These are phyloP conservation scores for Apis dorsata DNA, from an alignment of 1,140 invertebrate genomes.

Conservation along the genomic window DNA sequence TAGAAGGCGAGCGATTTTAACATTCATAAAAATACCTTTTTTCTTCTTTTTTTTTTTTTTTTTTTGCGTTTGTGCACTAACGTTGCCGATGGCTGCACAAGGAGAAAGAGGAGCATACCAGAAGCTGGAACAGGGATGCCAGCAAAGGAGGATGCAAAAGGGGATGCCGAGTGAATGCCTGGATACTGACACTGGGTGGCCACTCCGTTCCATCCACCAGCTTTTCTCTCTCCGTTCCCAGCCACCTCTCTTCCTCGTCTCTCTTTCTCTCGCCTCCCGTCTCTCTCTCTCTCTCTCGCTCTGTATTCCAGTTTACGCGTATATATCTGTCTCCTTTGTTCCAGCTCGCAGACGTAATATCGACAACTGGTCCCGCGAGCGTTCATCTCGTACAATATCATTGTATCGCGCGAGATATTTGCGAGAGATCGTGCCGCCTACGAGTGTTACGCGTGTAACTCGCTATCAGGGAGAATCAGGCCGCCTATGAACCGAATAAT, in stretches of 20 bases:
- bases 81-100: slow-evolving; percentile 17
- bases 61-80: not conserved
- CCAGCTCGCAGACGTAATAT: slow-evolving; percentile 54
- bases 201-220: slow-evolving; percentile 38
- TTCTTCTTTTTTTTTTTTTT: no score
- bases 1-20: no score
- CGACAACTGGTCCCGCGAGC: slow-evolving; percentile 50
- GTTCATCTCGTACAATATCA: slow-evolving; percentile 33
- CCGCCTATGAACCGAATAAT: slow-evolving; percentile 33
- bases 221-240: slow-evolving; percentile 24
- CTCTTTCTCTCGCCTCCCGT: not conserved
- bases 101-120: slow-evolving; percentile 20
- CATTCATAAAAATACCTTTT: slow-evolving; percentile 40
- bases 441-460: slow-evolving; percentile 26
- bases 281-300: not conserved
- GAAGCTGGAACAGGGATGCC: slow-evolving; percentile 40
- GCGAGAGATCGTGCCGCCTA: slow-evolving; percentile 21
- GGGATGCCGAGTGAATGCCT: slow-evolving; percentile 62
- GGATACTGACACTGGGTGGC: slow-evolving; percentile 63
- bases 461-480: not conserved
- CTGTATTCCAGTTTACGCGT: not conserved
- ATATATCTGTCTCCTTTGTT: slow-evolving; percentile 24
- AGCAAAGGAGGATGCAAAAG: slow-evolving; percentile 51
- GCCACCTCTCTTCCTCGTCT: not conserved
- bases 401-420: slow-evolving; percentile 57